A percentile compares a stretch with the other conserved stretches of the same genome.
Conservation (phyloP, 2,888 invertebrate species). For the Lepidocyrtoides sp. region DNA sequence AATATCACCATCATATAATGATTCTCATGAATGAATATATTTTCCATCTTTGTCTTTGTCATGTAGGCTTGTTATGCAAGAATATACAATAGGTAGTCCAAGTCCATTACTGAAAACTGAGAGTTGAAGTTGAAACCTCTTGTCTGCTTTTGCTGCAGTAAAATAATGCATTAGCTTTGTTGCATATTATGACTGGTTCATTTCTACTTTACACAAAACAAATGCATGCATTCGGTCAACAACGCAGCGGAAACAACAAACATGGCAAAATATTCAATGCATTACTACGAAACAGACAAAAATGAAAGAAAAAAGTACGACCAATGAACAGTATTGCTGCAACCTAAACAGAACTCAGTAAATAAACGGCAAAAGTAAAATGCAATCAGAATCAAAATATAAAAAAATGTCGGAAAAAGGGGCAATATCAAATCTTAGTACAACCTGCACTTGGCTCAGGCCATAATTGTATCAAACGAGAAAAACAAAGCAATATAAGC, state of each 20-base stretch:
- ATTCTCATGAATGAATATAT: neutral
- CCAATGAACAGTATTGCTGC: neutral
- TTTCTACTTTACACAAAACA: neutral
- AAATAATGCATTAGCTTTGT: constrained; percentile 1
- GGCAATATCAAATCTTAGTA: constrained; percentile 13
- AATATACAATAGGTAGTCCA: no score
- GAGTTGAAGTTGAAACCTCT: constrained; percentile 30
- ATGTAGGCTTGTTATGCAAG: neutral
- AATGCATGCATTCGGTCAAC: neutral
- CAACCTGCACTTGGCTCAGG: neutral
- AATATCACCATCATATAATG: neutral
- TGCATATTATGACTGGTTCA: neutral
- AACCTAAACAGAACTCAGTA: no score
- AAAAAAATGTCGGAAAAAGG: neutral
- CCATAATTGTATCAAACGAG: neutral
- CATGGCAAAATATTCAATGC: constrained; percentile 14
- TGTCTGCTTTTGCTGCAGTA: constrained; percentile 28
- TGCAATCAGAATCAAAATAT: neutral
- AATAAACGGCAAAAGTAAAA: no score
- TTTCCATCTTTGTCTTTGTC: no score
- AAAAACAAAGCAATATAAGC: neutral
- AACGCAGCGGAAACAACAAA: constrained; percentile 13
- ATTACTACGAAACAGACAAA: neutral
- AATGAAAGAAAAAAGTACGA: neutral
- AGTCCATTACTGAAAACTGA: neutral